Evolutionary conservation across 2,888 invertebrate genomes (phyloP), one percentile per base, ranked within the genome.

Genomic region (Tinea pellionella): DNA sequence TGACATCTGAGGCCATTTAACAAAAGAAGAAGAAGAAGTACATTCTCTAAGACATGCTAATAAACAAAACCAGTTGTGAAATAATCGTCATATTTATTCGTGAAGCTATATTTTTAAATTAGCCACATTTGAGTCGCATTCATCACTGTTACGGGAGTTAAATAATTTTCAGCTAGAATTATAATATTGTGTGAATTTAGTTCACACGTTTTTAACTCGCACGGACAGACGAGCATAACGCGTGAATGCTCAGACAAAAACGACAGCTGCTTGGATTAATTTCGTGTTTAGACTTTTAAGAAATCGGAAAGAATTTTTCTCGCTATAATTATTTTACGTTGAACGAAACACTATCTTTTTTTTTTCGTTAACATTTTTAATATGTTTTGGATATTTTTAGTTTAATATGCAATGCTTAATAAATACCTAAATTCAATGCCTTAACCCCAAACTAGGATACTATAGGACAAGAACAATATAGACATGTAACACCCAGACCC

Each of bases 231-330:
- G 32, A 30, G 32, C 32, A 32, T 13, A 57, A 32, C 55, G 13
- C 57, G 32, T 57, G 32, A 16, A 57, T 57, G 16, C 29, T 30
- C 57, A 11, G 57, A 57, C 57, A 57, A 30, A 57, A 57, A 32
- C n/a, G 57, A 57, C 57, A 57, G 57, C 57, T 57, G 57, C 32
- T 57, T 32, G 57, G 57, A 57, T 57, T 57, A 57, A 57, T 57
- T 32, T 57, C 12, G 57, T 57, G 57, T 57, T 57, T 57, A 57
- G 57, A 57, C 57, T 32, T 29, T 24, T 19, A 12, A 57, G 32
- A 57, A n/a, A 2, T 55, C 57, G 15, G 9, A 19, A 55, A 13
- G 57, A 57, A 57, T 57, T 57, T 57, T 57, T 32, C 32, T n/a
- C 32, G 30, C 57, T 57, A 57, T 32, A 32, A 57, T 57, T 57